Conservation (phyloP, 2,888 invertebrate genomes). For the Macrophya alboannulata region DNA sequence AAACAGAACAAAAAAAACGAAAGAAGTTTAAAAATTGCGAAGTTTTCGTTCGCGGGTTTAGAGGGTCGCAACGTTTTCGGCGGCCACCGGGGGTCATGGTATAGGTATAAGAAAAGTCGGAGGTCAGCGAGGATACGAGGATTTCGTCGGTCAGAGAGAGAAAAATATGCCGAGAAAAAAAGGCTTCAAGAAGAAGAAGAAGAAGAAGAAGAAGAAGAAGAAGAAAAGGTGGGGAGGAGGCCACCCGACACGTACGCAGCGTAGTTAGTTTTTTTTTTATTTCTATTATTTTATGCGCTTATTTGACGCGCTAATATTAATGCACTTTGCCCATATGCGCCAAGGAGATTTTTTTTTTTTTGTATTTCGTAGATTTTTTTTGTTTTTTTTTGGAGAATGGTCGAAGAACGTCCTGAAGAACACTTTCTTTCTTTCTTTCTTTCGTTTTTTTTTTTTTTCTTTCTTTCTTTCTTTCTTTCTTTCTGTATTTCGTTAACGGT, state of each 20-base stretch:
- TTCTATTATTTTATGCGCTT: background rate
- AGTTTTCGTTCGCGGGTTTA: background rate
- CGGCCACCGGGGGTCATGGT: background rate
- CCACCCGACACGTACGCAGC: constrained; percentile 57
- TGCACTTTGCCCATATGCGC: constrained; percentile 53
- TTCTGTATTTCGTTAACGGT: background rate
- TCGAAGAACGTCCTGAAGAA: background rate
- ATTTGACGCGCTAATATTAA: constrained; percentile 48
- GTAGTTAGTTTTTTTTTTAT: constrained; percentile 38
- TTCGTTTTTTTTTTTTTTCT: background rate
- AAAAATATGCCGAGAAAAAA: constrained; percentile 54
- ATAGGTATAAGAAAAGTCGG: background rate
- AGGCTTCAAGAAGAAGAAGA: constrained; percentile 3
- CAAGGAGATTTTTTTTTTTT: background rate
- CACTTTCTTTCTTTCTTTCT: background rate
- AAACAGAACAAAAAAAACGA: background rate
- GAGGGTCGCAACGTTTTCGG: background rate
- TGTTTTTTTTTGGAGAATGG: background rate
- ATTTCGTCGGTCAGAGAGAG: constrained; percentile 15
- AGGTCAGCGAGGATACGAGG: constrained; percentile 17
- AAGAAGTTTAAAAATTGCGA: constrained; percentile 1
- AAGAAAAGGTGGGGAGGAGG: constrained; percentile 57
- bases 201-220: constrained; percentile 17
- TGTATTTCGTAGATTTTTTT: background rate
- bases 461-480: background rate